Evolutionary conservation across 2,888 invertebrate species (phyloP).

Genomic region (Cerastis rubricosa): DNA sequence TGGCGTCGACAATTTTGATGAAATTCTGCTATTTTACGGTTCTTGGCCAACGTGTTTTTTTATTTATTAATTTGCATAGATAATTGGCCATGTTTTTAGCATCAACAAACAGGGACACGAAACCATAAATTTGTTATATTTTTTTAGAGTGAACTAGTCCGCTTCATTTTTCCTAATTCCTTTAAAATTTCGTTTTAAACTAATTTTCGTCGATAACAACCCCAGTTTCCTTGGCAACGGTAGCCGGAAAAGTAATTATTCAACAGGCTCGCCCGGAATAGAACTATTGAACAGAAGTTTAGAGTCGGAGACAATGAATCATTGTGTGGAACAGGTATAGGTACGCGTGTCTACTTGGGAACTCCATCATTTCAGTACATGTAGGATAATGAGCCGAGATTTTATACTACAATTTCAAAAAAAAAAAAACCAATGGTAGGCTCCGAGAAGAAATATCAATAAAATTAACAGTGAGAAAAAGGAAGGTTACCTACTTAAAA

Average conservation of each 20-base stretch:
- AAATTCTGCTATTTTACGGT: constrained; percentile 45
- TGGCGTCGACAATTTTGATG: constrained; percentile 46
- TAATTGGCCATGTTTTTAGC: constrained; percentile 3
- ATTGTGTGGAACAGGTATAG: constrained; percentile 83
- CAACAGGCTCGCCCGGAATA: constrained; percentile 73
- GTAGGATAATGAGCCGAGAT: constrained; percentile 31
- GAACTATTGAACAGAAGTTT: constrained; percentile 82
- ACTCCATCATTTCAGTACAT: constrained; percentile 48
- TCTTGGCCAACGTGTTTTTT: constrained; percentile 24
- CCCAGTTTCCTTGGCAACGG: constrained; percentile 68
- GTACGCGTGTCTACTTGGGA: constrained; percentile 61
- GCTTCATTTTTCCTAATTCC: neutral
- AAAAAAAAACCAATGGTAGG: no score
- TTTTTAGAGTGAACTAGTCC: neutral
- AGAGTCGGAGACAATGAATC: constrained; percentile 82
- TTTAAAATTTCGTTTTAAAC: constrained; percentile 10
- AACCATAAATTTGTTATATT: neutral
- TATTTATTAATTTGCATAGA: constrained; percentile 37
- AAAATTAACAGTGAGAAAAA: neutral
- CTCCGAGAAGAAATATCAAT: neutral
- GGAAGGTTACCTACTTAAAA: neutral
- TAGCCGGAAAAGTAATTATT: constrained; percentile 81
- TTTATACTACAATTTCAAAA: neutral
- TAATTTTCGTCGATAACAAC: constrained; percentile 42
- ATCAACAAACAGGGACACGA: neutral